Conservation (phyloP, 2,888 invertebrate species). For the Fragum whitleyi region DNA sequence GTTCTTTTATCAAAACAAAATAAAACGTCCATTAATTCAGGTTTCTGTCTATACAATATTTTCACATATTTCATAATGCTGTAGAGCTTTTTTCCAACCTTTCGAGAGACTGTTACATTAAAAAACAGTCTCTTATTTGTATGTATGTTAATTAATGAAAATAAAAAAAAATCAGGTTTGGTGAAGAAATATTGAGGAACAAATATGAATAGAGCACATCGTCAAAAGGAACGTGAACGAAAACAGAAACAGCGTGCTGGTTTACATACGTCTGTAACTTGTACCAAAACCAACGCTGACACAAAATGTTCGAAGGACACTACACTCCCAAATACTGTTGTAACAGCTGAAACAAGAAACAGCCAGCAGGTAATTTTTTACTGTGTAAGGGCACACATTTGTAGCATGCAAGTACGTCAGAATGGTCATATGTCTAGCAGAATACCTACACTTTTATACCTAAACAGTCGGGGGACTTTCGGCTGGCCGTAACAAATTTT, state of each 20-base stretch:
- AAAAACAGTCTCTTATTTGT: too few relatives aligned
- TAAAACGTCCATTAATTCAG: too few relatives aligned
- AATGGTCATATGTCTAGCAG: background rate
- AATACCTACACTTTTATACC: background rate
- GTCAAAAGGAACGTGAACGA: constrained; percentile 2
- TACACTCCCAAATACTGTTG: background rate
- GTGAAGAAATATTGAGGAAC: background rate
- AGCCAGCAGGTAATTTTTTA: background rate
- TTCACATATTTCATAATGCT: too few relatives aligned
- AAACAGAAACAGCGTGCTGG: constrained; percentile 3
- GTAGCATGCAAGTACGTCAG: background rate
- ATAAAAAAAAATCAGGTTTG: constrained; percentile 1
- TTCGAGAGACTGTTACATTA: too few relatives aligned
- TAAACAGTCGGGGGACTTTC: background rate
- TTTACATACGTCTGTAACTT: background rate
- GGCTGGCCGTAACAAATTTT: too few relatives aligned
- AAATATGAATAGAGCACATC: background rate
- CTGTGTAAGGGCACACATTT: too few relatives aligned
- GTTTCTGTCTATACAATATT: too few relatives aligned
- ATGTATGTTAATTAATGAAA: too few relatives aligned
- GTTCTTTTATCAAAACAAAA: too few relatives aligned
- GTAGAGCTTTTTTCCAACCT: too few relatives aligned
- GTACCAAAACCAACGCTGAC: background rate
- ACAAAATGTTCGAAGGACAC: background rate
- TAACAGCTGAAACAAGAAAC: background rate